Conservation (phyloP, 1,140 invertebrate species). For the Camponotus pennsylvanicus region DNA sequence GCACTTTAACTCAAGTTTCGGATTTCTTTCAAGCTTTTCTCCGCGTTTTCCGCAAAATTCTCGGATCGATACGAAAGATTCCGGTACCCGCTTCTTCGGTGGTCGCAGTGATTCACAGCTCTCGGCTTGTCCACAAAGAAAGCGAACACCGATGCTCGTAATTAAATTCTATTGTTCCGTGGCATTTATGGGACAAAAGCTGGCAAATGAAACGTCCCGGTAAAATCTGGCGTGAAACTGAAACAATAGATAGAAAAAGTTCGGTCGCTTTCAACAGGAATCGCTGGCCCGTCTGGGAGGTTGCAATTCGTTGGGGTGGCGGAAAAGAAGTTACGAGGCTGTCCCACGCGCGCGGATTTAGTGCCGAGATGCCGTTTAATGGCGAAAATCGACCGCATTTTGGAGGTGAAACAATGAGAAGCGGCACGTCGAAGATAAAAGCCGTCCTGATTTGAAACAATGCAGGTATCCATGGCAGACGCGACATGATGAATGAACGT, state of each 20-base stretch:
- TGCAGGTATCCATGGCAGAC: slow-evolving; percentile 67
- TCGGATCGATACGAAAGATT: slow-evolving; percentile 11
- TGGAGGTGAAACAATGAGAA: slow-evolving; percentile 59
- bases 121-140: slow-evolving; percentile 35
- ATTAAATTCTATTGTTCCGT: slow-evolving; percentile 74
- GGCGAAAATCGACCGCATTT: slow-evolving; percentile 52
- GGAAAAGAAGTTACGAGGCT: slow-evolving; percentile 62
- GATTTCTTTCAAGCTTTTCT: neutral
- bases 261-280: slow-evolving; percentile 57
- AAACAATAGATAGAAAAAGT: slow-evolving; percentile 77
- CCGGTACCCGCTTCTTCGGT: neutral
- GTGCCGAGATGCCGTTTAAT: slow-evolving; percentile 68
- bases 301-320: slow-evolving; percentile 65
- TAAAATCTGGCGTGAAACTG: slow-evolving; percentile 77
- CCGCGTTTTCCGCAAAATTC: neutral
- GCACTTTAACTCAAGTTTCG: neutral
- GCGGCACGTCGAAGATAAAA: slow-evolving; percentile 40
- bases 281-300: slow-evolving; percentile 18
- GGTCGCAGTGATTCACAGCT: slow-evolving; percentile 50
- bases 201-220: slow-evolving; percentile 1
- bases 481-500: slow-evolving; percentile 63
- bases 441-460: slow-evolving; percentile 71
- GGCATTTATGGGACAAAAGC: slow-evolving; percentile 67
- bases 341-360: slow-evolving; percentile 44
- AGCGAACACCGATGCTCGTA: slow-evolving; percentile 30